Conservation (phyloP, 2,888 invertebrate species). For the Tubulanus polymorphus region DNA sequence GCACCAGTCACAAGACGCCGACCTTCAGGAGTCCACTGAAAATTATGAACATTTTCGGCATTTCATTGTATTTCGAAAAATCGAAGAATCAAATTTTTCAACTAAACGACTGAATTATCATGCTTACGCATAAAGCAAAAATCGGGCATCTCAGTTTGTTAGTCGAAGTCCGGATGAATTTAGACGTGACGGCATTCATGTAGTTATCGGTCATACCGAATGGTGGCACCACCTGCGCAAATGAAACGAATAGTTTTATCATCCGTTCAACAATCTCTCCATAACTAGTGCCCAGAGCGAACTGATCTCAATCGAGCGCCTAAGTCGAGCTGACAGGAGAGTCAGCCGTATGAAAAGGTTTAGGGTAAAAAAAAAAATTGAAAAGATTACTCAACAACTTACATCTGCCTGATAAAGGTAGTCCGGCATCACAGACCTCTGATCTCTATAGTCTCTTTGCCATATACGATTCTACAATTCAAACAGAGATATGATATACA, state of each 20-base stretch:
- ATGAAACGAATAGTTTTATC: no score
- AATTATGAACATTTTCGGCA: no score
- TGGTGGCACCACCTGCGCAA: slow-evolving; percentile 73
- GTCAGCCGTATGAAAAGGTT: neutral
- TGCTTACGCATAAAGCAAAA: slow-evolving; percentile 80
- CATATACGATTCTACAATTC: slow-evolving; percentile 76
- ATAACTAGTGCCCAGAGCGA: neutral
- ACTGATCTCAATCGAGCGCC: neutral
- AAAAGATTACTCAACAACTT: slow-evolving; percentile 14
- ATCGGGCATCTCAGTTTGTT: slow-evolving; percentile 99
- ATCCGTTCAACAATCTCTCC: no score
- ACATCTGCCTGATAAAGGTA: slow-evolving; percentile 86
- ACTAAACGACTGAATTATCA: neutral
- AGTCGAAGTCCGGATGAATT: slow-evolving; percentile 98
- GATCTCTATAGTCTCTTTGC: slow-evolving; percentile 89
- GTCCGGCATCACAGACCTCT: slow-evolving; percentile 87
- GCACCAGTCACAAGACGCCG: slow-evolving; percentile 96
- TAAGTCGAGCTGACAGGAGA: neutral
- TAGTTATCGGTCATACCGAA: slow-evolving; percentile 91
- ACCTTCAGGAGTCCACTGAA: slow-evolving; percentile 96
- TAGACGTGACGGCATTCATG: slow-evolving; percentile 76
- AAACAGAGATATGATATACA: neutral
- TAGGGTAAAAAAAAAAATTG: neutral
- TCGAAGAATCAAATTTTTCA: no score
- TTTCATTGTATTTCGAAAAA: no score